Evolutionary conservation across 2,888 invertebrate genomes (phyloP).

Genomic region (Harpagoxenus sublaevis): DNA sequence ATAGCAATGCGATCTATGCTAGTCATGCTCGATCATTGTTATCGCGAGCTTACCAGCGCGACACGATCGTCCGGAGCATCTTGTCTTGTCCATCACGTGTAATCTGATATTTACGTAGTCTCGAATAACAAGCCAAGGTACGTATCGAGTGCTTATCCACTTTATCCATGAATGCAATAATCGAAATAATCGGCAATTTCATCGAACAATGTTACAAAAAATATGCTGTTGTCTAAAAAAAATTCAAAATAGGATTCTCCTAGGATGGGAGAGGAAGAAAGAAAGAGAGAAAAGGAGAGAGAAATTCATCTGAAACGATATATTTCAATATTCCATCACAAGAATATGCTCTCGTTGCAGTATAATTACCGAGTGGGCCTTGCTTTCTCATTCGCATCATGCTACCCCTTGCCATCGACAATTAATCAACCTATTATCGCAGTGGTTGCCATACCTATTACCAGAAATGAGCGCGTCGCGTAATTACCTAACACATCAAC

Average conservation of each 20-base stretch:
- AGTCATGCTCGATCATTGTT: slow-evolving; percentile 73
- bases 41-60: slow-evolving; percentile 60
- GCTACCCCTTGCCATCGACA: slow-evolving; percentile 58
- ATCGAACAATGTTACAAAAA: background rate
- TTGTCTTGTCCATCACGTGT: slow-evolving; percentile 65
- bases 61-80: slow-evolving; percentile 59
- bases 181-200: slow-evolving; percentile 32
- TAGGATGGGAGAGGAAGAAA: background rate
- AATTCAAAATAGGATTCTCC: background rate
- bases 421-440: slow-evolving; percentile 65
- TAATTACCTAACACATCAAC: slow-evolving; percentile 57
- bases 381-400: slow-evolving; percentile 11
- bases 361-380: slow-evolving; percentile 2
- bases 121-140: slow-evolving; percentile 44
- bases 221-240: background rate
- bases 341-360: background rate
- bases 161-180: background rate
- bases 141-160: background rate
- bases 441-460: slow-evolving; percentile 37
- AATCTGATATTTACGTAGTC: slow-evolving; percentile 72
- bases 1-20: slow-evolving; percentile 68
- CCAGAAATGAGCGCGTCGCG: slow-evolving; percentile 62
- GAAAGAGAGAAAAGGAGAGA: background rate
- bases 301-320: background rate
- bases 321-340: background rate